Evolutionary conservation across 2,888 invertebrate genomes (phyloP), one percentile per base, ranked within the genome.

Genomic region (Neoscelio sp.): DNA sequence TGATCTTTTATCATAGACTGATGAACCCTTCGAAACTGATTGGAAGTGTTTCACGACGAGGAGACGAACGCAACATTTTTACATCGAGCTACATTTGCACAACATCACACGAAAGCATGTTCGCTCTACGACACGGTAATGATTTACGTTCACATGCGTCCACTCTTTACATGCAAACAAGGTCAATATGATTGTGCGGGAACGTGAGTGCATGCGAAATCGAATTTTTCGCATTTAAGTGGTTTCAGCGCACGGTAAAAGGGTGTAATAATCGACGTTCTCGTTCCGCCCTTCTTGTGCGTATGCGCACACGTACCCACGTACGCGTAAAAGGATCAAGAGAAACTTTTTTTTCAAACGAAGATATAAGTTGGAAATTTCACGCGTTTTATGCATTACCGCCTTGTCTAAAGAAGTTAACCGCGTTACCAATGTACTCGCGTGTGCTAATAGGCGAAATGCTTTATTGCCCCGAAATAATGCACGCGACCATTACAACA

Each of bases 91-190:
- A 76, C 75, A 76, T 54, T 56, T 62, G 58, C 71, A 71, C 60
- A 76, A 80, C 71, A 76, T 56, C 71, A 80, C 67, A 76, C 71
- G 65, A 71, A 75, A 75, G 75, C 79, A 71, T 68, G 79, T 80
- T 67, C 68, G 54, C 48, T 76, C 60, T 71, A 76, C 67, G 56
- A 54, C 76, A 71, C 46, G 76, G 73, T 80, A 79, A 80, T 76
- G 75, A 79, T 46, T 70, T 71, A 75, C 79, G 68, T 64, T 74
- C 78, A 78, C 78, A 78, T 85, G 84, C 86, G 81, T 78, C 80
- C 81, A 86, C 82, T 84, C 82, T 85, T 81, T 83, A 84, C 86
- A 86, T 86, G 85, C 85, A 86, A 84, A 85, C 84, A 86, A 81
- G 80, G 80, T 78, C 73, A 82, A 80, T 79, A 78, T 74, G 83